These are phyloP conservation scores for Papilio polyxenes DNA, from an alignment of 1,140 invertebrate genomes.

Conservation along the genomic window DNA sequence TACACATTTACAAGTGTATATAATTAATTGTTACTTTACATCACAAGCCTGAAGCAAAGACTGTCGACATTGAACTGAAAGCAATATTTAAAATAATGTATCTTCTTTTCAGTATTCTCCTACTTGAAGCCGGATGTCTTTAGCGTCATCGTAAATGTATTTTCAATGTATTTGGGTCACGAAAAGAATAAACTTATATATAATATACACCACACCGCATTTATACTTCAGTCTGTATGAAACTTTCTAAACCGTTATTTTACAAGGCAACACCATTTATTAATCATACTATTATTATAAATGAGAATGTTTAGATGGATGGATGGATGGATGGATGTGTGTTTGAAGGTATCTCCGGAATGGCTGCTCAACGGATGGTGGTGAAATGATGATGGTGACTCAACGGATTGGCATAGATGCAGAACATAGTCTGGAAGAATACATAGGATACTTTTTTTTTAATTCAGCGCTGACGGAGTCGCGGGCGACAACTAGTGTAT, in stretches of 20 bases:
- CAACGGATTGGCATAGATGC: too few species aligned
- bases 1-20: too few species aligned
- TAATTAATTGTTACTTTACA: too few species aligned
- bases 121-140: slow-evolving; percentile 30
- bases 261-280: neutral
- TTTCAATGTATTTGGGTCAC: slow-evolving; percentile 29
- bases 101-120: slow-evolving; percentile 5
- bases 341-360: too few species aligned
- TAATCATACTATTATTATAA: neutral
- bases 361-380: too few species aligned
- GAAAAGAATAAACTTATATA: slow-evolving; percentile 29
- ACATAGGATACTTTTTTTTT: too few species aligned
- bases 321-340: too few species aligned
- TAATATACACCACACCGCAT: neutral
- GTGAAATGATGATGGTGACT: too few species aligned
- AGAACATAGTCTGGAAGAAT: too few species aligned
- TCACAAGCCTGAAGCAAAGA: neutral
- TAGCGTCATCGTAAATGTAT: slow-evolving; percentile 35
- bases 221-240: neutral
- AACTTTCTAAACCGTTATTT: neutral
- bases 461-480: too few species aligned
- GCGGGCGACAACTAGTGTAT: too few species aligned
- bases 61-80: slow-evolving; percentile 4
- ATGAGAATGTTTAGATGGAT: too few species aligned
- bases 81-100: slow-evolving; percentile 21